Evolutionary conservation across 2,888 invertebrate species (phyloP).

Genomic region (Drosophila cognata): DNA sequence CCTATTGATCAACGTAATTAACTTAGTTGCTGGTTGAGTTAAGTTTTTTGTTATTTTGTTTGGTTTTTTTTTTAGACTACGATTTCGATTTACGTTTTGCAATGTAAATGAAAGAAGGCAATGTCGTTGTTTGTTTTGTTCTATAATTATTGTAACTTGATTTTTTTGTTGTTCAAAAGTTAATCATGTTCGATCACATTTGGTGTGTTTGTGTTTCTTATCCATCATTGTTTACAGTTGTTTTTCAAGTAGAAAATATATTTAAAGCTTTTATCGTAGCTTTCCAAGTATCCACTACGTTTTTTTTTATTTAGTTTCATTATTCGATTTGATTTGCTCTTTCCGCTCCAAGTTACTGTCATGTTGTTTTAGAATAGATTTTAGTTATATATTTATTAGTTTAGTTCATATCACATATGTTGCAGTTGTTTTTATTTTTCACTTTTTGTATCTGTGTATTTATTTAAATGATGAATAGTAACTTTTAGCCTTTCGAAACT

Average conservation of each 20-base stretch:
- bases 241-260: slow-evolving; percentile 69
- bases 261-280: slow-evolving; percentile 65
- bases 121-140: slow-evolving; percentile 63
- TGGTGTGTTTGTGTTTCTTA: slow-evolving; percentile 66
- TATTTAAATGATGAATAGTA: slow-evolving; percentile 41
- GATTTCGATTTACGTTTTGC: slow-evolving; percentile 45
- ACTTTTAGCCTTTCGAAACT: slow-evolving; percentile 34
- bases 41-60: background rate
- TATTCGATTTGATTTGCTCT: slow-evolving; percentile 30
- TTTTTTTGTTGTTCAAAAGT: slow-evolving; percentile 37
- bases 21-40: slow-evolving; percentile 30
- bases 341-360: slow-evolving; percentile 31
- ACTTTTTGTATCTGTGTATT: slow-evolving; percentile 12
- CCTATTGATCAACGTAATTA: slow-evolving; percentile 23
- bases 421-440: slow-evolving; percentile 58
- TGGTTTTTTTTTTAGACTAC: slow-evolving; percentile 30
- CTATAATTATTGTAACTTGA: slow-evolving; percentile 43
- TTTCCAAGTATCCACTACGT: slow-evolving; percentile 43
- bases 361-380: slow-evolving; percentile 47
- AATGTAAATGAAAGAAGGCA: slow-evolving; percentile 71
- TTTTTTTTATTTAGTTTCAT: slow-evolving; percentile 10
- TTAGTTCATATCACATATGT: slow-evolving; percentile 70
- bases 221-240: slow-evolving; percentile 30
- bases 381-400: slow-evolving; percentile 36
- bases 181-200: slow-evolving; percentile 69